A percentile compares a stretch with the other conserved stretches of the same genome.
Evolutionary conservation across 2,113 vertebrate genomes (phyloP).

Genomic region (Pipa parva): DNA sequence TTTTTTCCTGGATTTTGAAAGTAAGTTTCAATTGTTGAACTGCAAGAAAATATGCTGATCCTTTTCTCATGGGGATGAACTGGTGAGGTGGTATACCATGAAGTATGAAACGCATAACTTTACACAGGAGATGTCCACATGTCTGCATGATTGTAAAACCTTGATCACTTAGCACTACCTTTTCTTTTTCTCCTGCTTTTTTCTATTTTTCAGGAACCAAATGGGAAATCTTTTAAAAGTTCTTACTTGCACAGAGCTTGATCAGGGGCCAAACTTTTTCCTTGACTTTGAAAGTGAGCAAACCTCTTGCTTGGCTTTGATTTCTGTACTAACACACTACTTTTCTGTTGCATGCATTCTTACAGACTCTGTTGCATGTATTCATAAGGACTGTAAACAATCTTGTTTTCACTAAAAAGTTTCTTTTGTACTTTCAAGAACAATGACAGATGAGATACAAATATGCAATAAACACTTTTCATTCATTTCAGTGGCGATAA

Average conservation of each 20-base stretch:
- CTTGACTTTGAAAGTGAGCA: slow-evolving; percentile 93
- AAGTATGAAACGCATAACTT: slow-evolving; percentile 40
- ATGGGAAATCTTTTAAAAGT: slow-evolving; percentile 88
- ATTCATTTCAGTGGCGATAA: no score
- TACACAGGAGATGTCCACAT: slow-evolving; percentile 40
- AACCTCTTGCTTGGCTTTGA: slow-evolving; percentile 64
- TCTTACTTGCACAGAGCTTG: slow-evolving; percentile 86
- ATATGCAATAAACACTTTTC: no score
- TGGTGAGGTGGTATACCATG: slow-evolving; percentile 44
- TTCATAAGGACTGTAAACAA: slow-evolving; percentile 57
- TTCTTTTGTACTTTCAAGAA: background rate
- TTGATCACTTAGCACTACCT: slow-evolving; percentile 55
- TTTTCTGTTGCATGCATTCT: slow-evolving; percentile 29
- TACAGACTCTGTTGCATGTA: slow-evolving; percentile 44
- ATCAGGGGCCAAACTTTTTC: slow-evolving; percentile 91
- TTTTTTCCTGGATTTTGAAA: slow-evolving; percentile 99
- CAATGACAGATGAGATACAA: no score
- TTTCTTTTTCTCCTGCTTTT: slow-evolving; percentile 54
- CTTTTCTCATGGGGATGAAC: slow-evolving; percentile 51
- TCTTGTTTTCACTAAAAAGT: slow-evolving; percentile 45
- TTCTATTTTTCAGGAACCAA: slow-evolving; percentile 79
- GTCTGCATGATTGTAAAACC: slow-evolving; percentile 43
- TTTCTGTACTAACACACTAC: slow-evolving; percentile 50
- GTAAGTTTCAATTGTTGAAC: slow-evolving; percentile 78
- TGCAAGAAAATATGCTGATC: slow-evolving; percentile 44